Evolutionary conservation across 1,140 invertebrate species (phyloP), one percentile per base, ranked within the genome.

Genomic region (Oppia nitens): DNA sequence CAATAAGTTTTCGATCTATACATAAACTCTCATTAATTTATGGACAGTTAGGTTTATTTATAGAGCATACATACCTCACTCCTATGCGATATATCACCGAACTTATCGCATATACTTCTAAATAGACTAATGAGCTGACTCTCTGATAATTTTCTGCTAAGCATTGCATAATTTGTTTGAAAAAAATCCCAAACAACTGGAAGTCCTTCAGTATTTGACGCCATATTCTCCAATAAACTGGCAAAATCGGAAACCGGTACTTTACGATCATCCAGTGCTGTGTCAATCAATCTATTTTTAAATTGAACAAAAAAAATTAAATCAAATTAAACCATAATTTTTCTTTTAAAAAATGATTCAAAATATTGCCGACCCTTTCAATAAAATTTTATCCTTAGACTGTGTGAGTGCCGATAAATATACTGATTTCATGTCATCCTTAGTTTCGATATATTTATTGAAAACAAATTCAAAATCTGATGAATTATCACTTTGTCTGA

Each of bases 381-480:
- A 21, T 17, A 27, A 24, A 57, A 52, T 29, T 11, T 3, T 12
- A 40, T 56, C 21, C 11, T 14, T 23, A 50, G 32, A 52, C 21
- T 32, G 47, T 3, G 20, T 53, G 12, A 56, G n/a, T 3, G 55
- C 55, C 11, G 21, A 3, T 9, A 56, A 9, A 56, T 56, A 56
- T 9, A 24, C 47, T 17, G 6, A 9, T 57, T 27, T 57, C 12
- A 50, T 12, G 69, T 90, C 82, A 17, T 72, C 72, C 68, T 91
- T 87, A 0, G 71, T 68, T 4, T 9, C 2, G 28, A 78, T 61
- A 69, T 86, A 93, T 57, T 79, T 74, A 1, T 82, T 53, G 77
- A 85, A 89, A 59, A 93, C 68, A 49, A 72, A 69, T 25, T 84
- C 72, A 88, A 89, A 93, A 57, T 57, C 56, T 11, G 1, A 48